Evolutionary conservation across 37 sponge, comb jelly and placozoan genomes (phyloP), one percentile per base, ranked within the genome.

Genomic region (Haliclona indistincta): DNA sequence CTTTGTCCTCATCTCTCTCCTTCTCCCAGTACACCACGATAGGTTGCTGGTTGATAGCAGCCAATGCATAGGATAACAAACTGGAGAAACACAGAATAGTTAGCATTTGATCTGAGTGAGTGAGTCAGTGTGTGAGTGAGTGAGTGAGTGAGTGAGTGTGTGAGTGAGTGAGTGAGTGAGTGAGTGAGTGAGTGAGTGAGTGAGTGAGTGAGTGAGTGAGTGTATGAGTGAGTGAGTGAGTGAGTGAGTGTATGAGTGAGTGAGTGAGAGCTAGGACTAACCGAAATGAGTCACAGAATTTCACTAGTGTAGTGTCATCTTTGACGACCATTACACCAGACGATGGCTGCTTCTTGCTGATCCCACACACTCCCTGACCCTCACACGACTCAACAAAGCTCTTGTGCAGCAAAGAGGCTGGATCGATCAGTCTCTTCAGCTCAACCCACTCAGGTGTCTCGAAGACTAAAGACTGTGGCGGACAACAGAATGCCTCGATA

Each of bases 401-500:
- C 49, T 45, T 70, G 15, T 65, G 34, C 15, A 83, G 56, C 63
- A 89, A 71, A 19, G 45, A 17, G 1, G 23, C 51, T 23, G 84
- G 80, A 19, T 81, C 39, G 33, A 89, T 7, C 43, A 74, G 62
- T 20, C 54, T 54, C 35, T 54, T 36, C 3, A 89, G 58, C 1
- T 39, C 25, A 13, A 40, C 29, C 78, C 84, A 89, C 45, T 78
- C 80, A 0, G 75, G 84, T 37, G 74, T 43, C 63, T 68, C 58
- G 42, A 82, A 22, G 1, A 89, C 35, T 15, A 83, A 41, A 37
- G 56, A 44, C 62, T 89, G 80, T 13, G 79, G 89, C 25, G 84
- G 80, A 43, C 63, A 39, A 60, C 74, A 79, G 53, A 89, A 53
- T 6, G 84, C 89, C 53, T 89, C 89, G 5, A 89, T 26, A 2